These are phyloP conservation scores for Mesochorus sp. DNA, from an alignment of 2,888 invertebrate species.

Conservation along the genomic window DNA sequence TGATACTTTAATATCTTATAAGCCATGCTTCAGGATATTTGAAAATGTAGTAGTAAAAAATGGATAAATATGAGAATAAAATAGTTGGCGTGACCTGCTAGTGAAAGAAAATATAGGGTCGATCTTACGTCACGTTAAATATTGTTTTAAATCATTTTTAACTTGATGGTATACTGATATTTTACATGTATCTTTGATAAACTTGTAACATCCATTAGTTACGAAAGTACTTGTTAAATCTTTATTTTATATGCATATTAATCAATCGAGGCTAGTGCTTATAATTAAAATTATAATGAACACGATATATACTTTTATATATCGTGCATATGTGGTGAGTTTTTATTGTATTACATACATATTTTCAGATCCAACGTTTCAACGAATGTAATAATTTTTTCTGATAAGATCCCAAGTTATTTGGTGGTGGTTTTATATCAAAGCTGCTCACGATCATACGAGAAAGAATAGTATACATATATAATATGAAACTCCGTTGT, in stretches of 20 bases:
- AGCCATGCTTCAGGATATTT: too few relatives aligned
- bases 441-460: too few relatives aligned
- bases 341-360: background rate
- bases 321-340: background rate
- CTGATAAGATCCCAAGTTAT: constrained; percentile 29
- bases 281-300: background rate
- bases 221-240: constrained; percentile 1
- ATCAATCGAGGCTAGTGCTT: background rate
- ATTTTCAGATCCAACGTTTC: background rate
- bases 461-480: too few relatives aligned
- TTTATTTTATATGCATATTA: constrained; percentile 5
- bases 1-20: too few relatives aligned
- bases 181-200: constrained; percentile 8
- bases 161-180: too few relatives aligned
- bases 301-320: background rate
- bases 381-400: constrained; percentile 9
- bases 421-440: constrained; percentile 4
- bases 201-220: constrained; percentile 25
- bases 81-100: too few relatives aligned
- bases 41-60: too few relatives aligned
- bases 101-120: too few relatives aligned
- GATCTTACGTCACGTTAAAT: too few relatives aligned
- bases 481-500: too few relatives aligned
- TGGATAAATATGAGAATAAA: too few relatives aligned
- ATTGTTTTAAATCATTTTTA: too few relatives aligned